phyloP scores from a whole-genome alignment of 2,797 vertebrate genomes.

The Pseudochirops corinnae region DNA sequence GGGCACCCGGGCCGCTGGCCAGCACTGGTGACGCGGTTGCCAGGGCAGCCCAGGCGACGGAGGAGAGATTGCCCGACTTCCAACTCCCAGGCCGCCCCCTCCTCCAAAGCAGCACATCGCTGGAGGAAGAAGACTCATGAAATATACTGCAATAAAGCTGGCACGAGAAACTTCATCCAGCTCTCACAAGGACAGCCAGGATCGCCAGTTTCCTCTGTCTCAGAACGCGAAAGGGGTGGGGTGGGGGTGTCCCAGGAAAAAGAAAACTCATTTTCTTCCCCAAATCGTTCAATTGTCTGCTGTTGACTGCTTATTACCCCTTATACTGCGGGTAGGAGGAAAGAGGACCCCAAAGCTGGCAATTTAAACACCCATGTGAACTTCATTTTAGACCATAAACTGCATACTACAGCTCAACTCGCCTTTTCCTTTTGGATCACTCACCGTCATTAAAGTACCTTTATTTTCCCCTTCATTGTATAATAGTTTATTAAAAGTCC shows the following conservation, averaged over 20 bases:
- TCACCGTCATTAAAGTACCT: slow-evolving; percentile 13
- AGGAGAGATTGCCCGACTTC: not conserved
- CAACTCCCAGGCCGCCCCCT: not conserved
- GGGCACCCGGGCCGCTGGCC: slow-evolving; percentile 75
- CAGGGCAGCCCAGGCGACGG: not conserved
- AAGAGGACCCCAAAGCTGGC: slow-evolving; percentile 49
- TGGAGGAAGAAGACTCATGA: not conserved
- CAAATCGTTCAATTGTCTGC: not conserved
- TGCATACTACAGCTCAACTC: slow-evolving; percentile 31
- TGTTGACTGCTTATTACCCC: not conserved
- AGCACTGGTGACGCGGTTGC: slow-evolving; percentile 75
- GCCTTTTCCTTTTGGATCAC: slow-evolving; percentile 45
- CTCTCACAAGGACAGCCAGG: not conserved
- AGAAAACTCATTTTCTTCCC: not conserved
- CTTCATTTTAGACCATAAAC: not conserved
- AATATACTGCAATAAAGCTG: not conserved
- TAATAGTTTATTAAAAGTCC: slow-evolving; percentile 35
- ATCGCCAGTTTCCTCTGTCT: not conserved
- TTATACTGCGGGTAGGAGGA: not conserved
- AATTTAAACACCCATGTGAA: not conserved
- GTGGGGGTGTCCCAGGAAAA: not conserved
- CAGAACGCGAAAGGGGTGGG: not conserved
- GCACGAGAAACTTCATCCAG: not conserved
- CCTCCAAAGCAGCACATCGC: not conserved
- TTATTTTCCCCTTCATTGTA: slow-evolving; percentile 39